Evolutionary conservation across 30 jellyfish, hydroid and myxozoan species (phyloP).

Genomic region (Nemopilema nomurai): DNA sequence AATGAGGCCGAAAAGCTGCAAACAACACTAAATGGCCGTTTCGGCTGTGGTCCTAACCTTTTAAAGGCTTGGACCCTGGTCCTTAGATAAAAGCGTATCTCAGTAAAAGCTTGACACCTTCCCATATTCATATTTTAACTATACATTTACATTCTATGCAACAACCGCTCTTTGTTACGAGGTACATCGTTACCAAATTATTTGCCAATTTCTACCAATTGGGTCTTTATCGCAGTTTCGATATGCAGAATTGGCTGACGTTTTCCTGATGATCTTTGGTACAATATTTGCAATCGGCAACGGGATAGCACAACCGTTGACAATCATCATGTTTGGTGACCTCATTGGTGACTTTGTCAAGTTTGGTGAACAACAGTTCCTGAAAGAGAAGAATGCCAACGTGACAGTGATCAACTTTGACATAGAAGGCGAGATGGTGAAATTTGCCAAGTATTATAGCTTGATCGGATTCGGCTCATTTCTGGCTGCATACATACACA

Average conservation of each 20-base stretch:
- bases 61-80: too few species aligned
- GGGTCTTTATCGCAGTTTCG: conserved; percentile 67
- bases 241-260: conserved; percentile 70
- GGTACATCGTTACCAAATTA: too few species aligned
- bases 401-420: conserved; percentile 1
- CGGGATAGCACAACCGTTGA: conserved; percentile 89
- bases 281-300: conserved; percentile 81
- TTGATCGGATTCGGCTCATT: conserved; percentile 51
- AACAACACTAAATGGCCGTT: too few species aligned
- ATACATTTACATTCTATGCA: background rate
- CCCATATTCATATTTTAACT: too few species aligned
- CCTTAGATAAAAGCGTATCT: too few species aligned
- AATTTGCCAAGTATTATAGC: conserved; percentile 77
- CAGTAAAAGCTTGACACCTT: too few species aligned
- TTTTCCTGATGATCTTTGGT: conserved; percentile 63
- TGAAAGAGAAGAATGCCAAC: background rate
- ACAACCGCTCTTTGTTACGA: background rate
- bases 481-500: conserved; percentile 75
- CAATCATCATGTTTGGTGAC: conserved; percentile 84
- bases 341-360: conserved; percentile 73
- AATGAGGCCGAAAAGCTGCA: too few species aligned
- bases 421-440: conserved; percentile 73
- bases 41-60: too few species aligned
- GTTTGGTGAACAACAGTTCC: conserved; percentile 15
- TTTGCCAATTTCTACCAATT: too few species aligned